A percentile compares a stretch with the other conserved stretches of the same genome.
phyloP scores from a whole-genome alignment of 64 coral and sea anemone genomes.

The Actinia equina region DNA sequence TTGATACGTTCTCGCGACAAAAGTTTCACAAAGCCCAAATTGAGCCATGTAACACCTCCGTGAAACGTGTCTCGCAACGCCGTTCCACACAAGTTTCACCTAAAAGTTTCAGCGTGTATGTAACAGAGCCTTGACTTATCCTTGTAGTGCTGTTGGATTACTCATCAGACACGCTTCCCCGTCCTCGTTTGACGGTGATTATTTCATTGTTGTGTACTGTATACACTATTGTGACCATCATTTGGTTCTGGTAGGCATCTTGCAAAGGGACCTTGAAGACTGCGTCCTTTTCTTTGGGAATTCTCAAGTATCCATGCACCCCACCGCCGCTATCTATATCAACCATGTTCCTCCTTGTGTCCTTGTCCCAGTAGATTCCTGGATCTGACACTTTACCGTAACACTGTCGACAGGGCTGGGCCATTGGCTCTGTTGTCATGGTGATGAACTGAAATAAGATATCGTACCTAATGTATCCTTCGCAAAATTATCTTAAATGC shows the following conservation, averaged over 20 bases:
- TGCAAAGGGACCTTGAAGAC: slow-evolving; percentile 24
- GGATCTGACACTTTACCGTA: slow-evolving; percentile 45
- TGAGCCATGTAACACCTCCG: too few species aligned
- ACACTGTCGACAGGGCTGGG: slow-evolving; percentile 33
- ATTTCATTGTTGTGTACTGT: slow-evolving; percentile 27
- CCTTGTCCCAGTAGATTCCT: slow-evolving; percentile 68
- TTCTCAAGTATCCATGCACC: slow-evolving; percentile 48
- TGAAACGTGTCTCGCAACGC: too few species aligned
- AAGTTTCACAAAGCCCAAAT: too few species aligned
- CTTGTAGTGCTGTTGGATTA: not conserved
- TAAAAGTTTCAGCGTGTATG: too few species aligned
- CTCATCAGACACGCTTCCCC: slow-evolving; percentile 16
- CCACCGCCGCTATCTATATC: slow-evolving; percentile 48
- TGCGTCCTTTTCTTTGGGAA: slow-evolving; percentile 26
- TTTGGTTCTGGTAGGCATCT: slow-evolving; percentile 4
- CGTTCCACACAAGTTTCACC: too few species aligned
- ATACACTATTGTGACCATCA: not conserved
- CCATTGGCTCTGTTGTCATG: slow-evolving; percentile 16
- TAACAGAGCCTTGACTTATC: too few species aligned
- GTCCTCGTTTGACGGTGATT: slow-evolving; percentile 17
- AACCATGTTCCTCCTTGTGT: slow-evolving; percentile 40
- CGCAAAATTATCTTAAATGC: not conserved
- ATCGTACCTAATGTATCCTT: too few species aligned
- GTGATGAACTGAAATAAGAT: not conserved
- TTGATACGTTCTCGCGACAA: too few species aligned